Evolutionary conservation across 2,113 vertebrate genomes (phyloP), one percentile per base, ranked within the genome.

Genomic region (Azemiops feae): DNA sequence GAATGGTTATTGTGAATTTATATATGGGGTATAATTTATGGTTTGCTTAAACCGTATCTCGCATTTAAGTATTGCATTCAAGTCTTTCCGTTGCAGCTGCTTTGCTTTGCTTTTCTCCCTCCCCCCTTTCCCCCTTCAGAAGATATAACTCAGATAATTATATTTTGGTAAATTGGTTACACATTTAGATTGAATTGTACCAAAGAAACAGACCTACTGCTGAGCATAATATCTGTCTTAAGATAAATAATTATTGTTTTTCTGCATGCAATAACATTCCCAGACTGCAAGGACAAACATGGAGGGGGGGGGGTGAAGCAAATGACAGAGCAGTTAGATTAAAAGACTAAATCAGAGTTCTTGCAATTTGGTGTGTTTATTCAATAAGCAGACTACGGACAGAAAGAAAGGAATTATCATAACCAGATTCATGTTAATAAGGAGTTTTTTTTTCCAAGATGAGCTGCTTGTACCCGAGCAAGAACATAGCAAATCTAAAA

Each of bases 91-190:
- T 55, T 58, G 45, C 20, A 90, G 53, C 30, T 53, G 50, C 91
- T 93, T 91, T 1, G 14, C 27, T 74, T 54, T 57, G 27, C 50
- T 52, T 52, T 52, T 5, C 47, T 52, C 45, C 25, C 45, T 0
- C 16, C 50, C 30, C 1, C 1, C 18, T 20, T 8, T 6, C 81
- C 74, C 43, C 1, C 5, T 95, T 92, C 81, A 23, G 1, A 10
- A 92, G 92, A 92, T 89, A 89, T 93, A 45, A n/a, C 93, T 92
- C 52, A 60, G 4, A 64, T 74, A 89, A 93, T 93, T 74, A 6
- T 20, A 39, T 94, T 91, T 93, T 94, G 23, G 12, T 20, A 93
- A 88, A 55, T 88, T 0, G 0, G n/a, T 52, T 92, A 60, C 3
- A 86, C 11, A 74, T 95, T 64, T 43, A 92, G n/a, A 92, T 3